Conservation (phyloP, 2,888 invertebrate genomes). For the Geotrupes spiniger region DNA sequence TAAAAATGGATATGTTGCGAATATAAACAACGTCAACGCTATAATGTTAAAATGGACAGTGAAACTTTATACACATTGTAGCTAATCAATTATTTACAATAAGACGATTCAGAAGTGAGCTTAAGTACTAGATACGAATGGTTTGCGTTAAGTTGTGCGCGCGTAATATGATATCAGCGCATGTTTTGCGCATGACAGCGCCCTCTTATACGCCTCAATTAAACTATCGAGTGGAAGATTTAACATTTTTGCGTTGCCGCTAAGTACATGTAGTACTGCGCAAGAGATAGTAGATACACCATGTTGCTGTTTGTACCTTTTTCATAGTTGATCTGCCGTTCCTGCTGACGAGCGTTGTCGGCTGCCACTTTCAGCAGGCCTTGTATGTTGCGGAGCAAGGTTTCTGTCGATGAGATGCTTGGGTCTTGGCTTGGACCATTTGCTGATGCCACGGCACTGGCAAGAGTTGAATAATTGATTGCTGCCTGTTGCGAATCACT, state of each 20-base stretch:
- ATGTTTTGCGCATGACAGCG: constrained; percentile 1
- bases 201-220: neutral
- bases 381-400: constrained; percentile 91
- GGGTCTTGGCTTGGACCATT: constrained; percentile 58
- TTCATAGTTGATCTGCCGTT: constrained; percentile 93
- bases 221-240: constrained; percentile 20
- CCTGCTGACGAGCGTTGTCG: constrained; percentile 94
- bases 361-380: constrained; percentile 96
- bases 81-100: constrained; percentile 16
- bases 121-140: constrained; percentile 11
- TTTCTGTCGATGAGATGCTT: constrained; percentile 83
- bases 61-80: constrained; percentile 16
- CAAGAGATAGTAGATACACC: constrained; percentile 51
- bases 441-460: constrained; percentile 61
- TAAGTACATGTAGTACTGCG: constrained; percentile 52
- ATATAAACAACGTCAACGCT: constrained; percentile 1
- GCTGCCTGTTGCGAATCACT: constrained; percentile 66
- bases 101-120: constrained; percentile 11
- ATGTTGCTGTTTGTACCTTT: constrained; percentile 74
- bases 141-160: constrained; percentile 11
- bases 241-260: constrained; percentile 51
- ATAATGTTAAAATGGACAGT: constrained; percentile 8
- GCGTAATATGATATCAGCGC: constrained; percentile 9
- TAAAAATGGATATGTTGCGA: constrained; percentile 6
- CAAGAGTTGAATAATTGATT: constrained; percentile 77